A percentile compares a stretch with the other conserved stretches of the same genome.
Evolutionary conservation across 64 coral and sea anemone species (phyloP).

Genomic region (Dendrophyllia cribrosa): DNA sequence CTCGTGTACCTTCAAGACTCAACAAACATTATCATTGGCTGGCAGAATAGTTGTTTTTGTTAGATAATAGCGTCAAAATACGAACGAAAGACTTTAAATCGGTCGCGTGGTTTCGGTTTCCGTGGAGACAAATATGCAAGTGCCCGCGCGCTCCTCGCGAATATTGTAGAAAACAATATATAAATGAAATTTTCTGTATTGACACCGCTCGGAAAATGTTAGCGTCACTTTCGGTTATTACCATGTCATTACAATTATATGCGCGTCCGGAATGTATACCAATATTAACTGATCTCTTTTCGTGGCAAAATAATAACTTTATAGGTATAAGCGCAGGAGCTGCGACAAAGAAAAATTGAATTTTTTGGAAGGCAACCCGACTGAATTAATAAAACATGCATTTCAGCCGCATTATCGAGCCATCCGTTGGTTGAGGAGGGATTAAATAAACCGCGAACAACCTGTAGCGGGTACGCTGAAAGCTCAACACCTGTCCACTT

Average conservation of each 20-base stretch:
- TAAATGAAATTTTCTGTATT: neutral
- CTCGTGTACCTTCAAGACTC: neutral
- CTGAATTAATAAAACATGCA: neutral
- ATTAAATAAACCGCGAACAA: neutral
- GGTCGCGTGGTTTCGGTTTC: conserved; percentile 8
- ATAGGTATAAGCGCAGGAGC: too few species aligned
- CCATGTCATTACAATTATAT: neutral
- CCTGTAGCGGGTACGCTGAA: neutral
- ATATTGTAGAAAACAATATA: neutral
- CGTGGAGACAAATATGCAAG: neutral
- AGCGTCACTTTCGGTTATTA: conserved; percentile 15
- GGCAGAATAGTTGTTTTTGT: neutral
- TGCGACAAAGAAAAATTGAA: neutral
- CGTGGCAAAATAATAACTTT: neutral
- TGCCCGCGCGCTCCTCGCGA: neutral
- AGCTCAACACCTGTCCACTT: conserved; percentile 1
- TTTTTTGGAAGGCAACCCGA: neutral
- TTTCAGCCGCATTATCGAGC: neutral
- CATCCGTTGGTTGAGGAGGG: neutral
- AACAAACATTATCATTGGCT: neutral
- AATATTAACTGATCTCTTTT: neutral
- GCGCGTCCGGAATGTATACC: neutral
- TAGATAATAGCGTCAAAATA: neutral
- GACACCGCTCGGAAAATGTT: neutral
- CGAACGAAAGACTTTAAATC: neutral